Conservation (phyloP, 1,140 invertebrate genomes). For the Drosophila persimilis region DNA sequence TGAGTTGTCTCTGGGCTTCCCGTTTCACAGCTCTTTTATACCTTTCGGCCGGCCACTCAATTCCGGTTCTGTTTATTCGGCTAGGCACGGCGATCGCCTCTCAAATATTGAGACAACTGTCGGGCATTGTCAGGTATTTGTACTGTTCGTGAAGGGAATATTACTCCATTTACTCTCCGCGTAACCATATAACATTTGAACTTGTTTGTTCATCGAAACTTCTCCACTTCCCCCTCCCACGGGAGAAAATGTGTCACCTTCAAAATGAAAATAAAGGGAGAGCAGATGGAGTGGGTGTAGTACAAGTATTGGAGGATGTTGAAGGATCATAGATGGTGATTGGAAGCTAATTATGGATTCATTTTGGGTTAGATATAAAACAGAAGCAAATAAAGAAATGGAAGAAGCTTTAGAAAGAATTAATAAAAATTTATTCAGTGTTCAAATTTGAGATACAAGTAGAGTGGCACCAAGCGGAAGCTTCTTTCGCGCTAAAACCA, state of each 20-base stretch:
- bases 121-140: constrained; percentile 11
- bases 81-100: constrained; percentile 17
- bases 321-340: no score
- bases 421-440: no score
- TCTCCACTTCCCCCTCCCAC: constrained; percentile 1
- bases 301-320: not conserved
- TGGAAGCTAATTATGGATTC: no score
- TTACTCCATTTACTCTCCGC: not conserved
- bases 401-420: no score
- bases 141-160: constrained; percentile 27
- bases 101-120: constrained; percentile 61
- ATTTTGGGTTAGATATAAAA: no score
- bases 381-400: no score
- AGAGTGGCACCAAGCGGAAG: no score
- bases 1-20: constrained; percentile 26
- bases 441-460: no score
- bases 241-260: constrained; percentile 23
- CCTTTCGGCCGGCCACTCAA: constrained; percentile 17
- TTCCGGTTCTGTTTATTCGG: constrained; percentile 53
- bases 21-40: constrained; percentile 53
- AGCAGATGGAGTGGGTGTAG: constrained; percentile 2
- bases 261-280: constrained; percentile 1
- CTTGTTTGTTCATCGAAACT: constrained; percentile 14
- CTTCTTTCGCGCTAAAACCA: no score
- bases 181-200: constrained; percentile 1